Percentiles rank a stretch among this genome's conserved stretches.
Conservation (phyloP, 2,113 vertebrate genomes). For the Cyprinodon variegatus region DNA sequence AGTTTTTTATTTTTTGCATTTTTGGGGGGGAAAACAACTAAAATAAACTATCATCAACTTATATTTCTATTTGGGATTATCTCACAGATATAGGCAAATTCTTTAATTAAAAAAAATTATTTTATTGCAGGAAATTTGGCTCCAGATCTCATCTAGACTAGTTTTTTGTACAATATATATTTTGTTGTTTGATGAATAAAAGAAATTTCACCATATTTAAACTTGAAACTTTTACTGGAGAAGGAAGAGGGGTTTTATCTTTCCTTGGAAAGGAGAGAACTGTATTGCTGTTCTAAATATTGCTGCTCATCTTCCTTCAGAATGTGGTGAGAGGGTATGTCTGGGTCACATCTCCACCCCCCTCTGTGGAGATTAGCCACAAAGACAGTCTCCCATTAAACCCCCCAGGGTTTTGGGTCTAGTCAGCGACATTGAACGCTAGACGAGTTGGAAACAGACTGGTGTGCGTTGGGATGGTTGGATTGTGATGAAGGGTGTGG, state of each 20-base stretch:
- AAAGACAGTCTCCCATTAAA: slow-evolving; percentile 57
- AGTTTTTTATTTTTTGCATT: too few species aligned
- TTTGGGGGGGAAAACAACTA: too few species aligned
- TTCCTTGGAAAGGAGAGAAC: background rate
- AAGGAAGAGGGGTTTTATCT: background rate
- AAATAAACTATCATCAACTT: too few species aligned
- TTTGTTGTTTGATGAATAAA: too few species aligned
- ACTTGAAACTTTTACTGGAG: background rate
- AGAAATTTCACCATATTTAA: background rate
- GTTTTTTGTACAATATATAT: too few species aligned
- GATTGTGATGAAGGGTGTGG: slow-evolving; percentile 28
- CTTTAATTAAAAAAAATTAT: background rate
- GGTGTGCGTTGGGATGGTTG: slow-evolving; percentile 6
- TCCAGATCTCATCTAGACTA: too few species aligned
- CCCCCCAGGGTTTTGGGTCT: slow-evolving; percentile 16
- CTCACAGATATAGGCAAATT: too few species aligned
- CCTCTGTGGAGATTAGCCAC: slow-evolving; percentile 47
- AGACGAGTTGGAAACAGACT: slow-evolving; percentile 14
- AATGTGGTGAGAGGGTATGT: slow-evolving; percentile 38
- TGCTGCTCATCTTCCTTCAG: slow-evolving; percentile 9
- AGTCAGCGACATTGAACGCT: slow-evolving; percentile 1
- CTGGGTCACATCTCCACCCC: slow-evolving; percentile 59
- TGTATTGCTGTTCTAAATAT: background rate
- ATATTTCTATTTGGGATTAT: too few species aligned
- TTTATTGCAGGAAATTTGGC: too few species aligned